Percentiles rank a stretch among this genome's conserved stretches.
These are phyloP conservation scores for Ctenopoma kingsleyae DNA, from an alignment of 2,797 vertebrate genomes.

Conservation along the genomic window DNA sequence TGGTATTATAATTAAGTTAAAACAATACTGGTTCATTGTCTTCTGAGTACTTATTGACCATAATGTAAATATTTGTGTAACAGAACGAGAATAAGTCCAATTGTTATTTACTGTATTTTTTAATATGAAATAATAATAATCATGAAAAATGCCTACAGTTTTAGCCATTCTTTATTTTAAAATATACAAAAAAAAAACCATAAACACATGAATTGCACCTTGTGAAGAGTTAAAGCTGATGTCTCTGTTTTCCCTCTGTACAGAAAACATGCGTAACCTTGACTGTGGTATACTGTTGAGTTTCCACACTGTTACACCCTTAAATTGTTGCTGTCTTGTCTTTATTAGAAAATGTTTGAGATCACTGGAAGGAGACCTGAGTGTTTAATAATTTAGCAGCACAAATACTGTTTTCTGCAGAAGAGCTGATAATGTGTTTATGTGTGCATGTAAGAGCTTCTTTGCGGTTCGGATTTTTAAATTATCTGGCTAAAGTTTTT, in stretches of 20 bases:
- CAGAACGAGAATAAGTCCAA: not conserved
- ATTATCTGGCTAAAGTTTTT: slow-evolving; percentile 8
- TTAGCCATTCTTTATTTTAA: too few species aligned
- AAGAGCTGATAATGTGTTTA: slow-evolving; percentile 28
- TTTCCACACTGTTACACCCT: not conserved
- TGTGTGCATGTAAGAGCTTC: slow-evolving; percentile 4
- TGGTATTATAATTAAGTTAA: not conserved
- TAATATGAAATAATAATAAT: too few species aligned
- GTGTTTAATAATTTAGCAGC: slow-evolving; percentile 30
- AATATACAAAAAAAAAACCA: not conserved
- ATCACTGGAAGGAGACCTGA: slow-evolving; percentile 21
- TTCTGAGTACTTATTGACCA: not conserved
- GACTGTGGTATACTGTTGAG: not conserved
- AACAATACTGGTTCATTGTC: not conserved
- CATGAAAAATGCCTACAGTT: not conserved
- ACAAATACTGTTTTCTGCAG: slow-evolving; percentile 1
- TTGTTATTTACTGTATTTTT: not conserved
- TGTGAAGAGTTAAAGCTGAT: not conserved
- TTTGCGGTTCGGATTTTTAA: slow-evolving; percentile 10
- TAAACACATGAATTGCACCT: not conserved
- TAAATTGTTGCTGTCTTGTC: slow-evolving; percentile 17
- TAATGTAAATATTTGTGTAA: not conserved
- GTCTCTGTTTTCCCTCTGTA: not conserved
- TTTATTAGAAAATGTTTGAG: slow-evolving; percentile 26
- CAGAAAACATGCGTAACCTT: slow-evolving; percentile 8